Evolutionary conservation across 2,797 vertebrate species (phyloP).

Genomic region (Odontamblyopus lacepedii): DNA sequence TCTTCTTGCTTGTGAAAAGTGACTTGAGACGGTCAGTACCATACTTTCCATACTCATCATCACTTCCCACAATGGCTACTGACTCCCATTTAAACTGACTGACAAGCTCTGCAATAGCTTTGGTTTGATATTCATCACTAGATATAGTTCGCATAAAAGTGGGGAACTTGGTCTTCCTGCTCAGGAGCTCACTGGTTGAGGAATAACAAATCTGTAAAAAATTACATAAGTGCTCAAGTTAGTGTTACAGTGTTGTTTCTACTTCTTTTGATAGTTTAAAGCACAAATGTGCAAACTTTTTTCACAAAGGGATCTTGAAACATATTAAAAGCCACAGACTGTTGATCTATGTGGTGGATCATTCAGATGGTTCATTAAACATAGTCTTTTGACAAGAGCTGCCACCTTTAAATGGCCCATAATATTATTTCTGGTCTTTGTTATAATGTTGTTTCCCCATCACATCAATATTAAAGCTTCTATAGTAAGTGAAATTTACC

Average conservation of each 20-base stretch:
- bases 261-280: too few relatives aligned
- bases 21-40: constrained; percentile 31
- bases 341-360: too few relatives aligned
- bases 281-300: too few relatives aligned
- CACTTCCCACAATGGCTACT: constrained; percentile 58
- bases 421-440: too few relatives aligned
- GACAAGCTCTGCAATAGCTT: constrained; percentile 50
- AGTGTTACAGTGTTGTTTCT: background rate
- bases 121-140: constrained; percentile 54
- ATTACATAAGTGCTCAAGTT: constrained; percentile 2
- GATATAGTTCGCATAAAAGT: constrained; percentile 59
- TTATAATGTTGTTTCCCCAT: too few relatives aligned
- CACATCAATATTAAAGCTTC: too few relatives aligned
- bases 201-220: constrained; percentile 55
- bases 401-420: too few relatives aligned
- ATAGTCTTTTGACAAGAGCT: too few relatives aligned
- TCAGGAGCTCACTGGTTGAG: constrained; percentile 55
- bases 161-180: constrained; percentile 61
- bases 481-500: too few relatives aligned
- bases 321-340: too few relatives aligned
- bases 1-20: background rate
- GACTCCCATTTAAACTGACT: constrained; percentile 41
- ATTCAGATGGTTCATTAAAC: too few relatives aligned
- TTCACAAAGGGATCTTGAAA: too few relatives aligned
- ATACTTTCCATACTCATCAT: constrained; percentile 59